Evolutionary conservation across 1,140 invertebrate genomes (phyloP).

Genomic region (Bilobella aurantiaca): DNA sequence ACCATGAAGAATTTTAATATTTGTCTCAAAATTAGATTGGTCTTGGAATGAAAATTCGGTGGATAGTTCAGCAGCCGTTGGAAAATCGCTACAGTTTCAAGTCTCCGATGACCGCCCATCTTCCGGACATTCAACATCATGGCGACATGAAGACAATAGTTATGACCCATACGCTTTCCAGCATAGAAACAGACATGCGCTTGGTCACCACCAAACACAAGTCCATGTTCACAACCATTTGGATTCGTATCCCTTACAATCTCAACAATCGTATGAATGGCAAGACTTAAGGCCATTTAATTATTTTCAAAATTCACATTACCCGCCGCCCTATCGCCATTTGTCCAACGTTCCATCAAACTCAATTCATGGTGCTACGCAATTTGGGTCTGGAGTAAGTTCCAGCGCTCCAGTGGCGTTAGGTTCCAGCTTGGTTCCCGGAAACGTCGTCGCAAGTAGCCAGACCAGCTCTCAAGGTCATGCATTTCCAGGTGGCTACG

Average conservation of each 20-base stretch:
- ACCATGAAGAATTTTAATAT: not conserved
- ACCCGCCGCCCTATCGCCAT: not conserved
- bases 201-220: not conserved
- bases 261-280: not conserved
- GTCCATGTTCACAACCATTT: not conserved
- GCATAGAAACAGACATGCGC: too few relatives aligned
- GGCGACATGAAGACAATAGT: not conserved
- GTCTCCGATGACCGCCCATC: not conserved
- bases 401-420: too few relatives aligned
- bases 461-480: too few relatives aligned
- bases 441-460: too few relatives aligned
- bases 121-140: not conserved
- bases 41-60: not conserved
- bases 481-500: too few relatives aligned
- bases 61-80: not conserved
- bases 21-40: not conserved
- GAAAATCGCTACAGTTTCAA: not conserved
- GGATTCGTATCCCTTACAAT: not conserved
- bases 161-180: not conserved
- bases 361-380: too few relatives aligned
- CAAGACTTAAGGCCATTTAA: not conserved
- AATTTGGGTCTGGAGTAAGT: too few relatives aligned
- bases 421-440: too few relatives aligned
- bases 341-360: too few relatives aligned
- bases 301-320: not conserved